Conservation (phyloP, 2,888 invertebrate genomes). For the Chrysomela aeneicollis region DNA sequence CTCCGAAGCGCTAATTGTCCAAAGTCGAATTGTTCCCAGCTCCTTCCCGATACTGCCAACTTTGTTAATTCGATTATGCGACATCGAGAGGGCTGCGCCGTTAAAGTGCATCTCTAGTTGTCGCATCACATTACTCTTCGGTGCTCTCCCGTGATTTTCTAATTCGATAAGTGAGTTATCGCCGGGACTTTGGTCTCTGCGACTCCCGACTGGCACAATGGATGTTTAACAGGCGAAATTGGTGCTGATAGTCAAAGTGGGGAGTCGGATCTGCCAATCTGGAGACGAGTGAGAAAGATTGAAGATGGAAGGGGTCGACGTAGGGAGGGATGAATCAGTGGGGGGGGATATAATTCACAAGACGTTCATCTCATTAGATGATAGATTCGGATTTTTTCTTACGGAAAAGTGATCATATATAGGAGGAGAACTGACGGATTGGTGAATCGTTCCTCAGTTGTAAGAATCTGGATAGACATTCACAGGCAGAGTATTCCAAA, state of each 20-base stretch:
- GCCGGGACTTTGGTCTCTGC: not conserved
- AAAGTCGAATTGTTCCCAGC: constrained; percentile 39
- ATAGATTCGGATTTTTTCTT: too few species aligned
- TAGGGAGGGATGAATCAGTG: too few species aligned
- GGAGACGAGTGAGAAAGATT: too few species aligned
- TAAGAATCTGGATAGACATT: too few species aligned
- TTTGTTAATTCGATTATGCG: constrained; percentile 45
- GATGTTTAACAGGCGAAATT: constrained; percentile 15
- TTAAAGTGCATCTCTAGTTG: constrained; percentile 38
- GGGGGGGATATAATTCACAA: too few species aligned
- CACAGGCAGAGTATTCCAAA: too few species aligned
- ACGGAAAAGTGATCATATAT: too few species aligned
- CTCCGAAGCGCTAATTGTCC: constrained; percentile 48
- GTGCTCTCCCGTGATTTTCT: constrained; percentile 34
- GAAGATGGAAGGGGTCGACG: too few species aligned
- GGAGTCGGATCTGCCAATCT: too few species aligned
- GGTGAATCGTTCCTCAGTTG: too few species aligned
- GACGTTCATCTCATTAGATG: too few species aligned
- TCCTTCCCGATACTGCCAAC: constrained; percentile 36
- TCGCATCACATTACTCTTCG: constrained; percentile 32
- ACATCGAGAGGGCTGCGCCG: constrained; percentile 36
- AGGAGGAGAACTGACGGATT: too few species aligned
- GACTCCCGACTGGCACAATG: not conserved
- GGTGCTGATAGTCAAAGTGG: not conserved
- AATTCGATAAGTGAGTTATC: constrained; percentile 36